Conservation (phyloP, 2,888 invertebrate genomes). For the Anticlea derivata region DNA sequence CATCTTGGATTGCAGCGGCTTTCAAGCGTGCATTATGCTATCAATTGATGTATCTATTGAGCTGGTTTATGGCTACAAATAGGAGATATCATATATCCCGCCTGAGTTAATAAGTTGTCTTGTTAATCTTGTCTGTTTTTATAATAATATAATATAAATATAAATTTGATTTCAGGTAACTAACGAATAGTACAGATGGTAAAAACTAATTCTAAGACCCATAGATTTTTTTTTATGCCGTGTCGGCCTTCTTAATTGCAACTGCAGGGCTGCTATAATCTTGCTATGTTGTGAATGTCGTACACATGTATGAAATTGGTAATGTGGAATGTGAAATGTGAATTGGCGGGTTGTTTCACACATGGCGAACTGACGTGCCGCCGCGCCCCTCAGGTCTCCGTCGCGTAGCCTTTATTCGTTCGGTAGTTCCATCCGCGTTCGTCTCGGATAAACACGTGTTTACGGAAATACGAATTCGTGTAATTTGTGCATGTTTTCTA, state of each 20-base stretch:
- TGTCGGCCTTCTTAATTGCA: constrained; percentile 55
- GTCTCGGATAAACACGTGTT: constrained; percentile 62
- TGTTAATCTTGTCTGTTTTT: constrained; percentile 54
- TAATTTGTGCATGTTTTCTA: constrained; percentile 33
- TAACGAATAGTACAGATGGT: no score
- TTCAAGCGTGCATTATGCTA: constrained; percentile 21
- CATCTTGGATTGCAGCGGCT: constrained; percentile 32
- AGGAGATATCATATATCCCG: constrained; percentile 27
- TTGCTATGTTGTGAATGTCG: constrained; percentile 52
- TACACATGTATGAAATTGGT: constrained; percentile 47
- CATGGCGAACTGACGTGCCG: constrained; percentile 60
- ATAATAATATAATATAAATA: no score
- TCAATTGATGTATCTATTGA: constrained; percentile 25
- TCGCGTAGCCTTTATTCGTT: constrained; percentile 55
- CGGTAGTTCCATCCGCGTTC: constrained; percentile 66
- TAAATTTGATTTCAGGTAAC: no score
- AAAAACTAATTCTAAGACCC: no score
- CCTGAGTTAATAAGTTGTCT: constrained; percentile 22
- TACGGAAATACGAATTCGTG: constrained; percentile 36
- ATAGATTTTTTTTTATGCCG: no score
- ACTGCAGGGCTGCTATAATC: constrained; percentile 60
- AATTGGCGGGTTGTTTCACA: constrained; percentile 59
- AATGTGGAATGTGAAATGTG: constrained; percentile 56
- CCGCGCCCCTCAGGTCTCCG: constrained; percentile 63
- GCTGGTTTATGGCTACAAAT: constrained; percentile 20